Percentiles rank a stretch among this genome's conserved stretches.
Conservation (phyloP, 2,113 vertebrate species). For the Malurus alboscapulatus region DNA sequence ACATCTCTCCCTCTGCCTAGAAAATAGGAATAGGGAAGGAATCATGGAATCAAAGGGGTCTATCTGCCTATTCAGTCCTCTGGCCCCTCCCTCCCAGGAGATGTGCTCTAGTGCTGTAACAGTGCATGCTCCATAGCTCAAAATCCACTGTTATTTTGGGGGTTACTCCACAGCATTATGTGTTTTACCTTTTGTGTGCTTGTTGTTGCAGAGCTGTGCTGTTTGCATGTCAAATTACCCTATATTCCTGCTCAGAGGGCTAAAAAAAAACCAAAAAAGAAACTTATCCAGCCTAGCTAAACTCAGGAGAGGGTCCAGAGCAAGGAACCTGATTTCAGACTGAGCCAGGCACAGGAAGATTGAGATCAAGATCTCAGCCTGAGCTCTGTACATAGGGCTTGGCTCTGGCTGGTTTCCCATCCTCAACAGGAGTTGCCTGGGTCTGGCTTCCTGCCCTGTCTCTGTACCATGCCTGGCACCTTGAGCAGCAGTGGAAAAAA, state of each 20-base stretch:
- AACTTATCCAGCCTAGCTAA: not conserved
- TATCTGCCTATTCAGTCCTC: not conserved
- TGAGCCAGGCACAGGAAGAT: not conserved
- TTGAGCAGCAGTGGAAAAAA: not conserved
- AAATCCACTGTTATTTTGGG: not conserved
- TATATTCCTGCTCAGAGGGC: not conserved
- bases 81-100: not conserved
- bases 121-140: not conserved
- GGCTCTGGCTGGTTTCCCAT: not conserved
- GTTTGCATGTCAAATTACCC: not conserved
- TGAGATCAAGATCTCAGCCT: not conserved
- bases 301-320: not conserved
- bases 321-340: not conserved
- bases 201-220: constrained; percentile 1
- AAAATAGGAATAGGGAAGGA: not conserved
- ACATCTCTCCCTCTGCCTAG: not conserved
- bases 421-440: not conserved
- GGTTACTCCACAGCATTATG: not conserved
- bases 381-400: not conserved
- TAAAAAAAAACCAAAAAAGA: not conserved
- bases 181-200: not conserved
- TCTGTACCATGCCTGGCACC: not conserved
- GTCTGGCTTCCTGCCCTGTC: not conserved
- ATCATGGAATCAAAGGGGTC: not conserved
- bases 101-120: not conserved